A percentile compares a stretch with the other conserved stretches of the same genome.
phyloP scores from a whole-genome alignment of 2,113 vertebrate genomes.

The Tursiops truncatus region DNA sequence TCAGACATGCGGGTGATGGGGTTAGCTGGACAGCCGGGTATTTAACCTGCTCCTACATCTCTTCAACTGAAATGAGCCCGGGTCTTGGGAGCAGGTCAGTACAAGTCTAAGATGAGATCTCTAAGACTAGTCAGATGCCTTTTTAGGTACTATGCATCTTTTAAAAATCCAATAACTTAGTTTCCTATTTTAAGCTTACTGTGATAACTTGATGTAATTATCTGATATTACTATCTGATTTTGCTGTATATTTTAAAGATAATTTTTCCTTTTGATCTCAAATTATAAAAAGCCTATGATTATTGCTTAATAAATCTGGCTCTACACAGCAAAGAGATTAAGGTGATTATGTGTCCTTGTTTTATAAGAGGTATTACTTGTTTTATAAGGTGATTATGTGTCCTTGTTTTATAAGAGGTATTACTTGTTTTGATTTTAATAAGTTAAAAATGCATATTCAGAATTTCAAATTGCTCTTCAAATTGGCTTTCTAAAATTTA shows the following conservation, averaged over 20 bases:
- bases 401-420: not conserved
- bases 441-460: slow-evolving; percentile 5
- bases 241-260: not conserved
- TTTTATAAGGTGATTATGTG: not conserved
- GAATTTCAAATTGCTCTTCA: not conserved
- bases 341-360: not conserved
- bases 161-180: not conserved
- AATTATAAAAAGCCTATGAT: not conserved
- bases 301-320: not conserved
- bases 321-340: not conserved
- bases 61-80: slow-evolving; percentile 2
- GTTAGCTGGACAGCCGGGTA: not conserved
- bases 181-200: slow-evolving; percentile 31
- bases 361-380: not conserved
- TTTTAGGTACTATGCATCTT: not conserved
- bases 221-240: slow-evolving; percentile 1
- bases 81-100: not conserved
- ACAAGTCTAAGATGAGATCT: not conserved
- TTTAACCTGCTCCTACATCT: not conserved
- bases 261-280: slow-evolving; percentile 23
- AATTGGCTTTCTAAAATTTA: not conserved
- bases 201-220: slow-evolving; percentile 6
- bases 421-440: slow-evolving; percentile 11
- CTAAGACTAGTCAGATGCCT: not conserved
- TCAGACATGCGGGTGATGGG: not conserved